A percentile compares a stretch with the other conserved stretches of the same genome.
Conservation (phyloP, 2,113 vertebrate species). For the Dinomys branickii region DNA sequence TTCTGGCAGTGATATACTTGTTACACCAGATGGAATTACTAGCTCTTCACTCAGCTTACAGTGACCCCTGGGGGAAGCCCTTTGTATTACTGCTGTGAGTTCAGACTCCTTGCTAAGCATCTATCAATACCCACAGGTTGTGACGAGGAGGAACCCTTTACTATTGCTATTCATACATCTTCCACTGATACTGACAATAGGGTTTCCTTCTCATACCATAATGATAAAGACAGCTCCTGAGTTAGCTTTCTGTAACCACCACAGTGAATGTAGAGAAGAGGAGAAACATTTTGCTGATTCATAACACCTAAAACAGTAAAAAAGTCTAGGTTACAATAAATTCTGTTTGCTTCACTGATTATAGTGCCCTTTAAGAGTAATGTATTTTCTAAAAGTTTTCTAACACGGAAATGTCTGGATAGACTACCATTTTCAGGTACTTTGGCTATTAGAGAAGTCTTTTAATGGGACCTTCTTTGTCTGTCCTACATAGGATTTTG, state of each 20-base stretch:
- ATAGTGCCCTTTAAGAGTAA: neutral
- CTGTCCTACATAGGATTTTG: neutral
- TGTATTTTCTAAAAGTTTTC: neutral
- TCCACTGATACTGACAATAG: neutral
- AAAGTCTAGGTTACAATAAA: neutral
- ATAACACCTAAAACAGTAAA: neutral
- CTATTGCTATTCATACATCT: neutral
- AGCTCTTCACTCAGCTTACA: neutral
- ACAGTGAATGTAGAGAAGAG: neutral
- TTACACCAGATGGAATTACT: neutral
- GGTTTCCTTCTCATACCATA: neutral
- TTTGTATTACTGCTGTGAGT: neutral
- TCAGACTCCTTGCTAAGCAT: neutral
- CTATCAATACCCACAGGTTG: neutral
- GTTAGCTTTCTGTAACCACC: neutral
- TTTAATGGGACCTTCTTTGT: neutral
- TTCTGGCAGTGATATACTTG: neutral
- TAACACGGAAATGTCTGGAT: neutral
- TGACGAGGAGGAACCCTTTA: neutral
- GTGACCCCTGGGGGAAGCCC: neutral
- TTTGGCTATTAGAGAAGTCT: neutral
- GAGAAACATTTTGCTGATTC: neutral
- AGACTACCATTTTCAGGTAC: neutral
- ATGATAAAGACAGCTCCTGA: neutral
- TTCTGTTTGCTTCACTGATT: neutral